Percentiles rank a stretch among this genome's conserved stretches.
Evolutionary conservation across 2,113 vertebrate species (phyloP).

Genomic region (Pterocles gutturalis): DNA sequence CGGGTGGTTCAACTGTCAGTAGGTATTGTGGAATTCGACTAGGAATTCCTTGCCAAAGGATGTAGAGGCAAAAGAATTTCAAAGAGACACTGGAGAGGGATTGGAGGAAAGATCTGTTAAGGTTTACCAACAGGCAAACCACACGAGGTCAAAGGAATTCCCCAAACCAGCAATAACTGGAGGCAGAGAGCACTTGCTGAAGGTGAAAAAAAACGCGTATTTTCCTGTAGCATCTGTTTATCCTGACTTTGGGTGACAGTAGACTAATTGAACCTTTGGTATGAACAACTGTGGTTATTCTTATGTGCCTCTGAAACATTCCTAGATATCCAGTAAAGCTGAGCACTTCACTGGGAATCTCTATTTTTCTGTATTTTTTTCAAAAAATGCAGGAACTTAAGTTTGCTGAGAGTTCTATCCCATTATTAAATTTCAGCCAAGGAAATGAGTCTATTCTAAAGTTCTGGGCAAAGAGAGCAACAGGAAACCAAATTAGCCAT

Average conservation of each 20-base stretch:
- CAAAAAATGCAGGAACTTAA: not conserved
- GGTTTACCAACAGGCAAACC: not conserved
- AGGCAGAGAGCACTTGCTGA: not conserved
- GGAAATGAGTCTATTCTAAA: not conserved
- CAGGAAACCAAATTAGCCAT: not conserved
- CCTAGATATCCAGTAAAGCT: not conserved
- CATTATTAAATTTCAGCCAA: not conserved
- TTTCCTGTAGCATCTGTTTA: not conserved
- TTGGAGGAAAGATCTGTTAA: not conserved
- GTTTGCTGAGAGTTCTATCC: not conserved
- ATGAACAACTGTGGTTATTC: not conserved
- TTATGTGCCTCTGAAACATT: not conserved
- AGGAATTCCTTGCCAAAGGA: not conserved
- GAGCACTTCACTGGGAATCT: not conserved
- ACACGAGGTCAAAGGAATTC: not conserved
- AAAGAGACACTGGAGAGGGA: not conserved
- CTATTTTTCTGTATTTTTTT: not conserved
- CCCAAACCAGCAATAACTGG: not conserved
- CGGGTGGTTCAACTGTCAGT: not conserved
- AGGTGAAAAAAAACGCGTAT: fast-evolving
- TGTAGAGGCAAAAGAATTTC: not conserved
- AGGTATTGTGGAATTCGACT: not conserved
- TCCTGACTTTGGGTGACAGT: not conserved
- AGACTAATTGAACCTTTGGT: not conserved
- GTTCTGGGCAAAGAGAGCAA: not conserved